These are phyloP conservation scores for Oxycera nigricornis DNA, from an alignment of 2,888 invertebrate species.

Conservation along the genomic window DNA sequence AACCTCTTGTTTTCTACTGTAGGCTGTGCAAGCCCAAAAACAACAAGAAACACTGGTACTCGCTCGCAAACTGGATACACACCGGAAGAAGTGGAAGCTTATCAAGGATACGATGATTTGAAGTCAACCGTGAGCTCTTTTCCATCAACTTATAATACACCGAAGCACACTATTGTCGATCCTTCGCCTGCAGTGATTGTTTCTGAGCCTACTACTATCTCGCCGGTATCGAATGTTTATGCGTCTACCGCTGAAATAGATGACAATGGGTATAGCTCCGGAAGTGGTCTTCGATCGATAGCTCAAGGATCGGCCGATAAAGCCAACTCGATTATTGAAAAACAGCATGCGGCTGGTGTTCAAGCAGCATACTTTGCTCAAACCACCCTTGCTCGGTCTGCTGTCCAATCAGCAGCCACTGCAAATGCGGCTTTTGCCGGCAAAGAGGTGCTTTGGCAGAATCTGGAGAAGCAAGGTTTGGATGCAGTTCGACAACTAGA, in stretches of 20 bases:
- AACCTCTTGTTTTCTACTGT: background rate
- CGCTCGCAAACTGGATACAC: constrained; percentile 8
- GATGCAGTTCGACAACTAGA: constrained; percentile 72
- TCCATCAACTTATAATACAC: too few species aligned
- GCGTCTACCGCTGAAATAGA: too few species aligned
- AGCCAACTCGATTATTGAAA: constrained; percentile 71
- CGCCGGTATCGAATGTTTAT: background rate
- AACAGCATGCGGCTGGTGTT: constrained; percentile 73
- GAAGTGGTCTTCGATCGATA: constrained; percentile 69
- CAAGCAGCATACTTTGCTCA: constrained; percentile 72
- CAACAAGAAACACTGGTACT: background rate
- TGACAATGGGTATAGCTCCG: constrained; percentile 67
- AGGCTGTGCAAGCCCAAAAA: background rate
- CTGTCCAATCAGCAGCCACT: constrained; percentile 70
- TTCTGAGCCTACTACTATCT: background rate
- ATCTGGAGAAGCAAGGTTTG: constrained; percentile 73
- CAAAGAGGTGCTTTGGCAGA: constrained; percentile 68
- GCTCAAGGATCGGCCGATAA: constrained; percentile 74
- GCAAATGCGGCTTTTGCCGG: constrained; percentile 70
- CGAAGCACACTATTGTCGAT: background rate
- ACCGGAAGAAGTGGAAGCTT: constrained; percentile 10
- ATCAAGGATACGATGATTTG: constrained; percentile 14
- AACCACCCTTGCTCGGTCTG: constrained; percentile 75
- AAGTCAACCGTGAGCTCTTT: background rate
- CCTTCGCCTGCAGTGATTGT: background rate